Evolutionary conservation across 2,797 vertebrate genomes (phyloP).

Genomic region (Novumbra hubbsi): DNA sequence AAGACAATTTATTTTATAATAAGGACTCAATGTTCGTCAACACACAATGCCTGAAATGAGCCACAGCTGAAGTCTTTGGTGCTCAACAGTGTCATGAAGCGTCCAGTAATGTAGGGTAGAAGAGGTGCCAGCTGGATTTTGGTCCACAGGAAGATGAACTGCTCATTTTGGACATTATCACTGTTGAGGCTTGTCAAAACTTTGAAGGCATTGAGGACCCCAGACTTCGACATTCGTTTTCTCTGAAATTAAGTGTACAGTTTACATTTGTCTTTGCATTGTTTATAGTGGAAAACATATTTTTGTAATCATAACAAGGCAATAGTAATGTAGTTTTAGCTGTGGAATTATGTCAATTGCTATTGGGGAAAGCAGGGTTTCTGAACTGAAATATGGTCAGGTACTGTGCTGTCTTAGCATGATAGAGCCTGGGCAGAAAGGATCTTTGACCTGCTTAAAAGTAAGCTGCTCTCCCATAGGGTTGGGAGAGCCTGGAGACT

Average conservation of each 20-base stretch:
- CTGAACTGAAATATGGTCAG: no score
- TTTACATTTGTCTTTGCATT: neutral
- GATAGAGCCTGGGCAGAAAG: no score
- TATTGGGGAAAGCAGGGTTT: no score
- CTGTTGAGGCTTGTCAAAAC: constrained; percentile 39
- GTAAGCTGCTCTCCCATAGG: no score
- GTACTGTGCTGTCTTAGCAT: no score
- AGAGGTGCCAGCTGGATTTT: constrained; percentile 53
- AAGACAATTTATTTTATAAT: neutral
- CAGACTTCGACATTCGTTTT: constrained; percentile 23
- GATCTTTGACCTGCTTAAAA: no score
- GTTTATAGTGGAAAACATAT: no score
- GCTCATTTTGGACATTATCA: constrained; percentile 37
- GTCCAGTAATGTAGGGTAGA: constrained; percentile 35
- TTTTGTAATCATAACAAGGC: no score
- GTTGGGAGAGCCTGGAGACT: no score
- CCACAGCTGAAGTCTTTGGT: constrained; percentile 52
- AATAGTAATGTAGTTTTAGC: no score
- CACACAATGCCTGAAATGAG: constrained; percentile 58
- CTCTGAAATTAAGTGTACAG: constrained; percentile 22
- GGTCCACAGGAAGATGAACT: constrained; percentile 52
- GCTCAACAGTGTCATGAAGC: constrained; percentile 46
- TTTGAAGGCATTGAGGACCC: constrained; percentile 42
- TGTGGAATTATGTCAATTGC: no score
- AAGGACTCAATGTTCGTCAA: constrained; percentile 2